Evolutionary conservation across 2,113 vertebrate genomes (phyloP), one percentile per base, ranked within the genome.

Genomic region (Papio anubis): DNA sequence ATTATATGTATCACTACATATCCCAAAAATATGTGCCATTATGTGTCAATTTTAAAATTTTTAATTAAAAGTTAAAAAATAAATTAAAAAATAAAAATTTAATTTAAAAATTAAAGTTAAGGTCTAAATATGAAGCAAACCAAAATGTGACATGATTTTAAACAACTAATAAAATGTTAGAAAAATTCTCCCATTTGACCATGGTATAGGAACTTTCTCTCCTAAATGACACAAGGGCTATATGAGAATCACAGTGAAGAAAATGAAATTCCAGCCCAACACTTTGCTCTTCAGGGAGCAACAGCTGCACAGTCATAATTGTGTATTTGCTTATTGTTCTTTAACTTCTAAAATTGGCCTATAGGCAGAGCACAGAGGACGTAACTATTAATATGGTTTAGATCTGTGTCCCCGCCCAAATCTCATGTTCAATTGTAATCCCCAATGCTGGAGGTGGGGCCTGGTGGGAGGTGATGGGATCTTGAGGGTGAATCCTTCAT

Each of bases 71-170:
- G 12, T 64, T 64, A 64, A 64, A 64, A 64, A 64, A 4, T 30
- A 64, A 64, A 64, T 30, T 61, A 1, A 64, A 64, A 64, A 64
- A 64, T 64, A 64, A 64, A 64, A 64, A 64, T 64, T 64, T 64
- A 64, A 30, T 30, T 64, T 30, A 64, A 64, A 30, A 30, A 64
- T 64, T 64, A 30, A 64, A 64, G 27, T 27, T 64, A 70, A 93
- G 16, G 72, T 78, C 50, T 93, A 57, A 90, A 88, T 70, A 88
- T 7, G 23, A 94, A 80, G 43, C 21, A 95, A 93, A 66, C 52
- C 48, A 86, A 85, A 93, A 85, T n/a, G 27, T 66, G 59, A 73
- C 16, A 83, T 23, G 52, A 92, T 66, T 87, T 94, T 94, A 88
- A 87, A 90, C 21, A 86, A n/a, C 66, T 25, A 32, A 94, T 30